These are phyloP conservation scores for Coracopsis vasa DNA, from an alignment of 2,113 vertebrate species.

Conservation along the genomic window DNA sequence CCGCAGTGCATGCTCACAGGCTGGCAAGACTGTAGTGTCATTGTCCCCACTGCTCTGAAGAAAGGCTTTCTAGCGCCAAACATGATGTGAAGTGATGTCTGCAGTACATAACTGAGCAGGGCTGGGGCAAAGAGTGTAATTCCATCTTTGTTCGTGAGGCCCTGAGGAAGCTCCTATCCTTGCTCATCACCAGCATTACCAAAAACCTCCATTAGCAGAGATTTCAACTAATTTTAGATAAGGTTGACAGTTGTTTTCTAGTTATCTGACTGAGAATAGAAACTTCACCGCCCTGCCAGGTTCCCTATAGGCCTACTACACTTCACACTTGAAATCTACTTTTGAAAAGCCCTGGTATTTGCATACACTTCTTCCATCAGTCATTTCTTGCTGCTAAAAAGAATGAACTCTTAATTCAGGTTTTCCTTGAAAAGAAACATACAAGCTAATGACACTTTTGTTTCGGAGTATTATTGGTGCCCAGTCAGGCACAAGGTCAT, in stretches of 20 bases:
- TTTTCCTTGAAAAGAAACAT: background rate
- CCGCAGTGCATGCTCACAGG: fast-evolving
- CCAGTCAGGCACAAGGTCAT: background rate
- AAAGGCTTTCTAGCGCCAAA: background rate
- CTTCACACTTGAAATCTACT: background rate
- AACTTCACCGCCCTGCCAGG: background rate
- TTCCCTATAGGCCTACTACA: background rate
- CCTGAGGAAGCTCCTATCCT: background rate
- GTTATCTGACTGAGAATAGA: background rate
- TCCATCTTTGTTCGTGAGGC: background rate
- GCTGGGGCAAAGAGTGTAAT: background rate
- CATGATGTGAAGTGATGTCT: background rate
- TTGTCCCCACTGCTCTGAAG: background rate
- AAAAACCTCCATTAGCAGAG: background rate
- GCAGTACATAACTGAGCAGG: background rate
- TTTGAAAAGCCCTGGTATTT: background rate
- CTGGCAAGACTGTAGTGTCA: background rate
- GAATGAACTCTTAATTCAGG: background rate
- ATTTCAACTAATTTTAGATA: background rate
- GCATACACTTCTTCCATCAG: background rate
- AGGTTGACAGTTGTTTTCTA: background rate
- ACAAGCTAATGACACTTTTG: background rate
- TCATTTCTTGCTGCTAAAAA: background rate
- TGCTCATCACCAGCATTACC: background rate
- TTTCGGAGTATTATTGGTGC: background rate